Percentiles rank a stretch among this genome's conserved stretches.
phyloP scores from a whole-genome alignment of 2,113 vertebrate species.

The Nibea coibor region DNA sequence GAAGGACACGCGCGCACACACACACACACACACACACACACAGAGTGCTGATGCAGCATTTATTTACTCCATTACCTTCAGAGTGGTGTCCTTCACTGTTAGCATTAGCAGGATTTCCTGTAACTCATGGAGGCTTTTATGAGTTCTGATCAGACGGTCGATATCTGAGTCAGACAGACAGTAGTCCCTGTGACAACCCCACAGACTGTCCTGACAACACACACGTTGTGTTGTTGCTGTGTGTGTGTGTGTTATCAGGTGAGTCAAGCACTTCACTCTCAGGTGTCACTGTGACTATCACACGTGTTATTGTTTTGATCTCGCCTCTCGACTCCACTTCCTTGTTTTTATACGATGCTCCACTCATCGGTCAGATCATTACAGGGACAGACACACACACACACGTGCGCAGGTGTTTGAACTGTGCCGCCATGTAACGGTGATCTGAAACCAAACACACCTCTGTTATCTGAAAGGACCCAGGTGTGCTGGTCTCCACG shows the following conservation, averaged over 20 bases:
- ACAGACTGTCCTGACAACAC: no score
- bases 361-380: not conserved
- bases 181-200: no score
- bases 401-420: conserved; percentile 26
- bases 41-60: conserved; percentile 22
- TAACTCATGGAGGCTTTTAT: not conserved
- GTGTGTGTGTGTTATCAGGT: conserved; percentile 27
- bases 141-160: no score
- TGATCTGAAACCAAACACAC: conserved; percentile 18
- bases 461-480: conserved; percentile 59
- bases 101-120: not conserved
- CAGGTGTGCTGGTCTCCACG: conserved; percentile 62
- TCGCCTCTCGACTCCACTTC: conserved; percentile 1
- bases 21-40: conserved; percentile 31
- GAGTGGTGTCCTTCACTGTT: not conserved
- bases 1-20: conserved; percentile 41
- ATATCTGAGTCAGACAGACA: no score
- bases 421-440: not conserved
- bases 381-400: not conserved
- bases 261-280: conserved; percentile 4
- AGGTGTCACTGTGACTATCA: conserved; percentile 15
- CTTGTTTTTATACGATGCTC: not conserved
- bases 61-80: conserved; percentile 10
- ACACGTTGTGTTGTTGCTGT: not conserved
- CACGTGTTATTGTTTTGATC: conserved; percentile 3